Conservation (phyloP, 2,888 invertebrate species). For the Marasmarcha lunaedactyla region DNA sequence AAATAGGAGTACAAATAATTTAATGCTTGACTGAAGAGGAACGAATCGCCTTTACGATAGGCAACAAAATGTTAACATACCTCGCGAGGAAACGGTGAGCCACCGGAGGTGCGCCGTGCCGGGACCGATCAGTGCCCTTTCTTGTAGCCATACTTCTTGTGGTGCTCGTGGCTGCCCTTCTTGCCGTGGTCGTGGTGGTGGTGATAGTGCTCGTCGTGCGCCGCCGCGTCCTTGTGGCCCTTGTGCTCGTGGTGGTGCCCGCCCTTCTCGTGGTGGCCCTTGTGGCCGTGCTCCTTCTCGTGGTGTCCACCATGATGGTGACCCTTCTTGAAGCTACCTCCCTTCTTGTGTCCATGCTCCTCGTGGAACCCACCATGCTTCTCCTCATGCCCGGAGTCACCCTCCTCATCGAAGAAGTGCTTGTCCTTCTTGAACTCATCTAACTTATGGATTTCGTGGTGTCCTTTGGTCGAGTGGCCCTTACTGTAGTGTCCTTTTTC, state of each 20-base stretch:
- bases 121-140: slow-evolving; percentile 65
- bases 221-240: slow-evolving; percentile 82
- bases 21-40: no score
- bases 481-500: slow-evolving; percentile 83
- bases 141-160: slow-evolving; percentile 82
- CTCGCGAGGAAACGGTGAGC: no score
- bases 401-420: slow-evolving; percentile 87
- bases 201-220: slow-evolving; percentile 81
- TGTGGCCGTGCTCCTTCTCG: slow-evolving; percentile 83
- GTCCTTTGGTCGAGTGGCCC: slow-evolving; percentile 88
- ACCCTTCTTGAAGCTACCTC: slow-evolving; percentile 84
- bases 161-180: slow-evolving; percentile 83
- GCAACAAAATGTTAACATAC: no score
- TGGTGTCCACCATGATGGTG: slow-evolving; percentile 82
- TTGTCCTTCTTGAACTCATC: slow-evolving; percentile 90
- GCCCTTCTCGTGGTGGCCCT: slow-evolving; percentile 84
- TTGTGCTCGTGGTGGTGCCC: slow-evolving; percentile 83
- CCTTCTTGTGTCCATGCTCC: slow-evolving; percentile 84
- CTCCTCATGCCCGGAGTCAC: slow-evolving; percentile 84
- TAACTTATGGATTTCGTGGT: slow-evolving; percentile 86
- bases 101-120: no score
- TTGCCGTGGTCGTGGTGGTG: slow-evolving; percentile 82
- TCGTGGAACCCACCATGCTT: slow-evolving; percentile 86
- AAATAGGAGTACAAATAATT: no score
- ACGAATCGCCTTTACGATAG: slow-evolving; percentile 3